These are phyloP conservation scores for Dysidea cf. avara DNA, from an alignment of 37 sponge, comb jelly and placozoan genomes.

Conservation along the genomic window DNA sequence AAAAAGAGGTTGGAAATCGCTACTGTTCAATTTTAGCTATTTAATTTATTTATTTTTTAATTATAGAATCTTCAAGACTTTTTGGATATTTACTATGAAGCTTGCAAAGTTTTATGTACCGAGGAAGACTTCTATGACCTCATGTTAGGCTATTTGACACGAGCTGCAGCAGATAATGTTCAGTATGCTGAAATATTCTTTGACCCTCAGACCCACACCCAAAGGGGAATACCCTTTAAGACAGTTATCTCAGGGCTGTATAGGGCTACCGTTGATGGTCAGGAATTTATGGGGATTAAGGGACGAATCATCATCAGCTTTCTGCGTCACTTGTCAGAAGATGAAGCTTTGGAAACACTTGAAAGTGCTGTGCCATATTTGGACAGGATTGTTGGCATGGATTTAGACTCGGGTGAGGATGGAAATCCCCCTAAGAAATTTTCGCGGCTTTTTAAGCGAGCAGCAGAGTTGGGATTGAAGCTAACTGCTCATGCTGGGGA, in stretches of 20 bases:
- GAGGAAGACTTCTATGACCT: conserved; percentile 79
- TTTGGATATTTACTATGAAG: conserved; percentile 62
- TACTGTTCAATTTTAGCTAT: too few species aligned
- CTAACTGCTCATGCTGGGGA: conserved; percentile 74
- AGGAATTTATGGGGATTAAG: conserved; percentile 49
- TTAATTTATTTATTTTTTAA: too few species aligned
- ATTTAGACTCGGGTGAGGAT: conserved; percentile 62
- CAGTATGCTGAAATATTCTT: conserved; percentile 76
- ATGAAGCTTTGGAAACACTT: conserved; percentile 39
- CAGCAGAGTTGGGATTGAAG: conserved; percentile 50
- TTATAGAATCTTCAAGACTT: conserved; percentile 54
- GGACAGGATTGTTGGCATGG: conserved; percentile 64
- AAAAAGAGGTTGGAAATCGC: too few species aligned
- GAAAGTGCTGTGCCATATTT: conserved; percentile 45
- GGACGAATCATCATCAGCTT: conserved; percentile 75
- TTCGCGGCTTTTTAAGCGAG: conserved; percentile 40
- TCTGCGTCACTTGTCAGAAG: conserved; percentile 59
- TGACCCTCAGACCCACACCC: conserved; percentile 75
- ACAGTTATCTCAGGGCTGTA: conserved; percentile 59
- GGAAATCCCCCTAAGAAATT: conserved; percentile 74
- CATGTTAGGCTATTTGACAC: conserved; percentile 66
- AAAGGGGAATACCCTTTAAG: conserved; percentile 55
- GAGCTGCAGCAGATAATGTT: conserved; percentile 64
- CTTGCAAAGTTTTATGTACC: conserved; percentile 52
- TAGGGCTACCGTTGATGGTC: conserved; percentile 57